phyloP scores from a whole-genome alignment of 2,888 invertebrate species.

The Morpho deidamia region DNA sequence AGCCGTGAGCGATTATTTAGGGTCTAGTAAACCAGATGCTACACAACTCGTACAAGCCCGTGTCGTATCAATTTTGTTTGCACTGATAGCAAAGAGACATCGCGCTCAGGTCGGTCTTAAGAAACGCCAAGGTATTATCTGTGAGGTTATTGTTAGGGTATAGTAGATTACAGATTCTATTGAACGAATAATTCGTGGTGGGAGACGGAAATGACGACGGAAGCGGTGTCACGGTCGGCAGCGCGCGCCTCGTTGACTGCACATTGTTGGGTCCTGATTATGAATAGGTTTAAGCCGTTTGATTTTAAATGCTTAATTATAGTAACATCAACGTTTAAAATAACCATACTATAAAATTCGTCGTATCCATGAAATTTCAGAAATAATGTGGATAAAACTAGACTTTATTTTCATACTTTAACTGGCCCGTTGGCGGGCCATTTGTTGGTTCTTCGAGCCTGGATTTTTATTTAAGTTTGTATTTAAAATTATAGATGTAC shows the following conservation, averaged over 20 bases:
- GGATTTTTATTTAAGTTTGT: no score
- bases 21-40: neutral
- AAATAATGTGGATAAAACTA: no score
- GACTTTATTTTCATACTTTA: no score
- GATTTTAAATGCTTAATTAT: constrained; percentile 5
- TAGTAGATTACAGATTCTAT: constrained; percentile 37
- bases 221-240: constrained; percentile 67
- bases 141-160: constrained; percentile 15
- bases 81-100: constrained; percentile 4
- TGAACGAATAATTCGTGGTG: constrained; percentile 59
- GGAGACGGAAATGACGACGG: constrained; percentile 71
- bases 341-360: no score
- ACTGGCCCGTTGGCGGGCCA: no score
- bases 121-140: constrained; percentile 13
- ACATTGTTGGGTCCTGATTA: constrained; percentile 27
- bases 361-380: no score
- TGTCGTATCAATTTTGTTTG: constrained; percentile 2
- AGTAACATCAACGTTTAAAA: neutral
- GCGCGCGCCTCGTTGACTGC: constrained; percentile 59
- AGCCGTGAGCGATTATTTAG: constrained; percentile 2
- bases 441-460: no score
- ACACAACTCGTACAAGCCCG: neutral
- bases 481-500: no score
- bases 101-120: constrained; percentile 7
- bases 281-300: constrained; percentile 20